phyloP scores from a whole-genome alignment of 2,797 vertebrate genomes.

The Tadarida brasiliensis region DNA sequence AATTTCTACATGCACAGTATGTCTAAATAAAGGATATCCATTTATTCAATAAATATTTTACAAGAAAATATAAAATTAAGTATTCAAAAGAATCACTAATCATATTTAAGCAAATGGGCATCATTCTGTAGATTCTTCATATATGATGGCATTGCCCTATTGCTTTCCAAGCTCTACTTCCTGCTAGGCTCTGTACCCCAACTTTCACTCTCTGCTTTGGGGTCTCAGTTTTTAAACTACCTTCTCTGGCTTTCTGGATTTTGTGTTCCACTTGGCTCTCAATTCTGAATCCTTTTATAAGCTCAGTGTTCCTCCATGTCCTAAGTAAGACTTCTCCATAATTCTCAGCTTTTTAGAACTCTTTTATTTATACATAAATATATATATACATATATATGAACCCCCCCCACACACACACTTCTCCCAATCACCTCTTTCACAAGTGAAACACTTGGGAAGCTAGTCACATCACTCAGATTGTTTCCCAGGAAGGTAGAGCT shows the following conservation, averaged over 20 bases:
- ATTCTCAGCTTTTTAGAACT: background rate
- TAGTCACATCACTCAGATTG: background rate
- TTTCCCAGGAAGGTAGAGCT: background rate
- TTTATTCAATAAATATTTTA: constrained; percentile 30
- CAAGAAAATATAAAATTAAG: background rate
- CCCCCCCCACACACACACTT: too few species aligned
- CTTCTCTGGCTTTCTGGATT: background rate
- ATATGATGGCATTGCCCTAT: background rate
- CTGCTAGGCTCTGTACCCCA: background rate
- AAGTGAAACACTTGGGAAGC: background rate
- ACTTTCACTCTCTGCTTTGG: background rate
- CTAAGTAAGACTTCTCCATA: background rate
- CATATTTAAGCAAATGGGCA: background rate
- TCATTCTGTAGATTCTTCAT: background rate
- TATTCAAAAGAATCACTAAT: background rate
- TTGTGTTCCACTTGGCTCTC: background rate
- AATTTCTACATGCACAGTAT: background rate
- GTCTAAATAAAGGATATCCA: background rate
- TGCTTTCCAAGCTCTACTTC: background rate
- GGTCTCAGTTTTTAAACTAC: background rate
- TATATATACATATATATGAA: background rate
- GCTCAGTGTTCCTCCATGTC: background rate
- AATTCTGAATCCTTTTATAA: background rate
- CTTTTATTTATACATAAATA: background rate
- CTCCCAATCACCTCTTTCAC: background rate